phyloP scores from a whole-genome alignment of 2,113 vertebrate genomes.

The Pollimyrus isidori region DNA sequence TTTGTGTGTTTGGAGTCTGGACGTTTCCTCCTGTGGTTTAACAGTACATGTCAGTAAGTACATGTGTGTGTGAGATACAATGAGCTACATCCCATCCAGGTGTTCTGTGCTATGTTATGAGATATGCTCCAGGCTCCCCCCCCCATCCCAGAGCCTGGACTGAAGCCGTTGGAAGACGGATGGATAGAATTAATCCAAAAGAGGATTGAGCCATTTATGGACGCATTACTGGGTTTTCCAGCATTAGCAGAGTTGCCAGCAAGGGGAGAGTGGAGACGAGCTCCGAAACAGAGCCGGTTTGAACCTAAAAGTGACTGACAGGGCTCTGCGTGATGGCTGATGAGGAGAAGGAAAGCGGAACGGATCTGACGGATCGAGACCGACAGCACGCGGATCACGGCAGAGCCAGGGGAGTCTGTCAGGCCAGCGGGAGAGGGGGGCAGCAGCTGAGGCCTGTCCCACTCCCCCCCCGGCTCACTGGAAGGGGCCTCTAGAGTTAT shows the following conservation, averaged over 20 bases:
- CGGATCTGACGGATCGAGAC: neutral
- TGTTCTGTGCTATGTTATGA: neutral
- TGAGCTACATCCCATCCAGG: neutral
- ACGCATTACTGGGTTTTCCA: neutral
- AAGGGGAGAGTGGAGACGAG: neutral
- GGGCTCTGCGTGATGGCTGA: neutral
- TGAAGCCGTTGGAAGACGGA: neutral
- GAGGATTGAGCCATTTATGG: neutral
- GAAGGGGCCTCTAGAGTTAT: neutral
- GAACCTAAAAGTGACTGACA: neutral
- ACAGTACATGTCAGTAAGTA: neutral
- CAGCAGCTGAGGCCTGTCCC: neutral
- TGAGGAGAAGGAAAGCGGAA: slow-evolving; percentile 4
- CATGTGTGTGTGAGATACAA: neutral
- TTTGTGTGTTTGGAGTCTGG: neutral
- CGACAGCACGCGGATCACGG: neutral
- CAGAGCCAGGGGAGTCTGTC: neutral
- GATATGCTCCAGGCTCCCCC: neutral
- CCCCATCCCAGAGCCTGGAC: neutral
- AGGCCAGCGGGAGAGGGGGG: neutral
- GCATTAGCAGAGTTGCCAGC: neutral
- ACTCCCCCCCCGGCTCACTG: neutral
- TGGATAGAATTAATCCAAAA: neutral
- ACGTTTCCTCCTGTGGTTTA: neutral
- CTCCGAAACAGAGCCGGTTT: neutral